Evolutionary conservation across 1,140 invertebrate genomes (phyloP), one percentile per base, ranked within the genome.

Genomic region (Drosophila bocki): DNA sequence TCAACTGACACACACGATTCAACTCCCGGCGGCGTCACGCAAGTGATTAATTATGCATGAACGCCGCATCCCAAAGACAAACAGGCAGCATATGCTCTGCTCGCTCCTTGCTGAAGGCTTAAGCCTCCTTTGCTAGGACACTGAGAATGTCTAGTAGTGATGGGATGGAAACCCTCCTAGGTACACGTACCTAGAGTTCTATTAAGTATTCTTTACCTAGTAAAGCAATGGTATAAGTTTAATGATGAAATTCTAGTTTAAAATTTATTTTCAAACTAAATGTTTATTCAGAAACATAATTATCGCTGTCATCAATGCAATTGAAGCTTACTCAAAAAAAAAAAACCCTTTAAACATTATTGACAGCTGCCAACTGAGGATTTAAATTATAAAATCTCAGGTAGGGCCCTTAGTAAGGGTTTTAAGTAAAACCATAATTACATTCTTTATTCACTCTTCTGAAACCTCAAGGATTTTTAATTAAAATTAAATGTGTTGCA

Each of bases 41-140:
- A 57, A 57, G 83, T 88, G 85, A 88, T 88, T 90, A 88, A 88
- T 88, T 88, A 88, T 90, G 84, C 80, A 90, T 69, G 70, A 90
- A 65, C 68, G 63, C 37, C 63, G 51, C 29, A 87, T 87, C 79
- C 60, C n/a, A 70, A 87, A 83, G 54, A 88, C 80, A 87, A 87
- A 88, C 77, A 88, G 29, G 19, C 50, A 71, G 64, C 84, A 87
- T 87, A 87, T 87, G 84, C 51, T 88, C 4, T 48, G 47, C 22
- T 48, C 42, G 47, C 22, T 48, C 42, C 45, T 48, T 56, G 80
- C 68, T 42, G 62, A 64, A 58, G 56, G 84, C 67, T 82, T 82
- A 82, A 50, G 57, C 19, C 22, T 47, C 39, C 47, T 50, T 61
- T 57, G 56, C 22, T 29, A 26, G 54, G 22, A 41, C 37, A 29